Evolutionary conservation across 2,113 vertebrate species (phyloP), one percentile per base, ranked within the genome.

Genomic region (Corvus cornix): DNA sequence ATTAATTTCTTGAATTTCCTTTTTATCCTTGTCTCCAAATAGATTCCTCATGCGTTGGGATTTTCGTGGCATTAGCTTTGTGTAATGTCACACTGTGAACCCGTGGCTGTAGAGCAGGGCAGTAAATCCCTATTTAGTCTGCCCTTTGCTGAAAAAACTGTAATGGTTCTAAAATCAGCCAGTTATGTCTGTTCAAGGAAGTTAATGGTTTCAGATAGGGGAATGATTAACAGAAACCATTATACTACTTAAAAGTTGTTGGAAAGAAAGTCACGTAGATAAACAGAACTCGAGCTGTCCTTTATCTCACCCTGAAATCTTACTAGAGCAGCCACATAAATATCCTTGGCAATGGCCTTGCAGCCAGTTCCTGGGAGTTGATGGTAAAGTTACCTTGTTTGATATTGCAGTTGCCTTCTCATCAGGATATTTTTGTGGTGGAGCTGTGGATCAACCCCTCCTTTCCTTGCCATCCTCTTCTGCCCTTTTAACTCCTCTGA

Each of bases 141-240:
- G 90, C 37, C 51, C 35, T 89, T 81, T 23, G 28, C 67, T 93
- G 67, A 58, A 96, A 66, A 69, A 85, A 46, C 49, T 33, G 3
- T 16, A 41, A 6, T 13, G 5, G 20, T n/a, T 82, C n/a, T 60
- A 19, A 88, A 80, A 62, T 60, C 13, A 2, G 28, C 49, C 23
- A 7, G n/a, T 73, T 64, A 4, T 2, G 41, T 43, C 70, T 66
- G 0, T 16, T 64, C 3, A 27, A 39, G 33, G n/a, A 55, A 27
- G 37, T 39, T 87, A 76, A 83, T 92, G 55, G 43, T 49, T 84
- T 73, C 27, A 64, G 59, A 31, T 4, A 6, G 46, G 52, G 56
- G 11, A 92, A 87, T 89, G 46, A 49, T 87, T 84, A 74, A 64
- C 94, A 91, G 80, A 96, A 94, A 6, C 49, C 16, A 37, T 62